These are phyloP conservation scores for Syngnathus acus DNA, from an alignment of 2,797 vertebrate genomes.

Conservation along the genomic window DNA sequence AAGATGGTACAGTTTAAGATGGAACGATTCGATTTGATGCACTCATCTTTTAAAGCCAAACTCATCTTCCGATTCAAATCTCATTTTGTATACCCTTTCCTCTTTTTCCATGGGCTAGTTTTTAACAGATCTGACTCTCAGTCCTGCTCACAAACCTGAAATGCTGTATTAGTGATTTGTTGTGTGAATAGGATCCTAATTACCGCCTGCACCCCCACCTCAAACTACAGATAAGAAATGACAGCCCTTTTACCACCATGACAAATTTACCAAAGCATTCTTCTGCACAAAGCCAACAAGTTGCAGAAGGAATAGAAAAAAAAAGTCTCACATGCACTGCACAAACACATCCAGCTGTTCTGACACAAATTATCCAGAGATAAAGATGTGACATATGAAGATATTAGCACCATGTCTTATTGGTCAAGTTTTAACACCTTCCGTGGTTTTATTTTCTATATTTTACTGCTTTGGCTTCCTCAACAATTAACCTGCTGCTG, in stretches of 20 bases:
- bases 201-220: not conserved
- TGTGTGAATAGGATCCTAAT: not conserved
- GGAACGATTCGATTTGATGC: too few species aligned
- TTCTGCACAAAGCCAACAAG: slow-evolving; percentile 26
- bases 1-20: too few species aligned
- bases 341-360: slow-evolving; percentile 17
- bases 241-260: slow-evolving; percentile 1
- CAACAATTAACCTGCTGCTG: slow-evolving; percentile 25
- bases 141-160: not conserved
- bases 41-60: too few species aligned
- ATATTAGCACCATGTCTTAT: slow-evolving; percentile 16
- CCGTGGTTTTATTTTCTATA: slow-evolving; percentile 20
- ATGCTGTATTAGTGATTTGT: not conserved
- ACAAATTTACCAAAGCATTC: slow-evolving; percentile 29
- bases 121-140: not conserved
- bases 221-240: not conserved
- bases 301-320: slow-evolving; percentile 23
- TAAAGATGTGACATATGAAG: slow-evolving; percentile 33
- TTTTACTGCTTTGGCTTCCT: slow-evolving; percentile 16
- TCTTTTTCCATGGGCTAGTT: not conserved
- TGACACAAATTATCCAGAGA: slow-evolving; percentile 24
- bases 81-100: slow-evolving; percentile 12
- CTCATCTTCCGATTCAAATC: too few species aligned
- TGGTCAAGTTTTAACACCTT: slow-evolving; percentile 28
- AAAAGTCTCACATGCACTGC: slow-evolving; percentile 32